These are phyloP conservation scores for Cotesia glomerata DNA, from an alignment of 1,140 invertebrate species.

Conservation along the genomic window DNA sequence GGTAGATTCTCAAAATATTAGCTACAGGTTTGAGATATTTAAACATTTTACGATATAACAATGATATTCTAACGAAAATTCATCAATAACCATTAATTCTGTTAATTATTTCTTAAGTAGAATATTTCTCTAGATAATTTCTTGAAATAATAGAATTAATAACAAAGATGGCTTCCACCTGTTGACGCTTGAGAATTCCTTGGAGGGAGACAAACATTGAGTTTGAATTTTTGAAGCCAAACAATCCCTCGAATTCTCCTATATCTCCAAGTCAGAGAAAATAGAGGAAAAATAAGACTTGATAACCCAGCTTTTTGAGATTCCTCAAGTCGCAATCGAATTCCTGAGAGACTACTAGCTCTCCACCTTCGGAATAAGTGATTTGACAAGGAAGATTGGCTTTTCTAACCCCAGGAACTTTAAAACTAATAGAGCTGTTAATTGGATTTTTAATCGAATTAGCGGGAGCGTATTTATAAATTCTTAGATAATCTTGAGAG, in stretches of 20 bases:
- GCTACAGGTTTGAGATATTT: too few relatives aligned
- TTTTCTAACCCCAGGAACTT: too few relatives aligned
- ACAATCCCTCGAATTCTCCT: slow-evolving; percentile 19
- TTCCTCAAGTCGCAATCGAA: slow-evolving; percentile 13
- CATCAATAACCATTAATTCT: too few relatives aligned
- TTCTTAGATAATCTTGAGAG: neutral
- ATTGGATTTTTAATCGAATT: too few relatives aligned
- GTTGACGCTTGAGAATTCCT: slow-evolving; percentile 47
- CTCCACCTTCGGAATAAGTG: too few relatives aligned
- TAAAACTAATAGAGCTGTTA: too few relatives aligned
- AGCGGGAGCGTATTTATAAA: neutral
- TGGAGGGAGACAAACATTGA: slow-evolving; percentile 23
- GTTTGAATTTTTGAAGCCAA: slow-evolving; percentile 11
- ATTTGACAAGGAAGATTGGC: too few relatives aligned
- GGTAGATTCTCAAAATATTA: too few relatives aligned
- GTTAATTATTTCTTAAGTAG: neutral
- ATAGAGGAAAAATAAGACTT: neutral
- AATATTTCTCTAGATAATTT: neutral
- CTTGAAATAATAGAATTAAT: too few relatives aligned
- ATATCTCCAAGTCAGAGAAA: neutral
- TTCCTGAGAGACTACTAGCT: neutral
- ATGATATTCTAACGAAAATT: too few relatives aligned
- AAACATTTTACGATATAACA: too few relatives aligned
- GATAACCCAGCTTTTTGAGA: neutral
- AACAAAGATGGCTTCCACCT: slow-evolving; percentile 38